phyloP scores from a whole-genome alignment of 1,140 invertebrate genomes.

The Neocloeon triangulifer region DNA sequence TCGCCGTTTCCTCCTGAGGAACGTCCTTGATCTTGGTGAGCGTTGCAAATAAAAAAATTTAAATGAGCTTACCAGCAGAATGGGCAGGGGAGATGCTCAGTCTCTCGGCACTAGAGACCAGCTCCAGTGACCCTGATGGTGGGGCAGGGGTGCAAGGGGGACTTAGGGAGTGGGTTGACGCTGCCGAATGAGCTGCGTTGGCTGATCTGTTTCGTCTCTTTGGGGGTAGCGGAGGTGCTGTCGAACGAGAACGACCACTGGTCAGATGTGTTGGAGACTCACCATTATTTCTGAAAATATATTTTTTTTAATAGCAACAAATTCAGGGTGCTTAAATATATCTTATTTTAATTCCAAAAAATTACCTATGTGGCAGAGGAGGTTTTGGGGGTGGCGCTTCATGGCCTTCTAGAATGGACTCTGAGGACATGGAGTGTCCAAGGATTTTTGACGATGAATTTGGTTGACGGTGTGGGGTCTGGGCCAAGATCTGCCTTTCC shows the following conservation, averaged over 20 bases:
- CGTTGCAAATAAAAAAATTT: no score
- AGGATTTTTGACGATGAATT: constrained; percentile 23
- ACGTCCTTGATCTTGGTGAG: no score
- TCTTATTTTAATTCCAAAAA: neutral
- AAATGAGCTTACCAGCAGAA: no score
- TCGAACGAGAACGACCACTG: no score
- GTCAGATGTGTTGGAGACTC: no score
- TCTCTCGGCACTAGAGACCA: neutral
- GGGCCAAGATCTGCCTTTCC: constrained; percentile 41
- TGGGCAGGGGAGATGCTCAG: neutral
- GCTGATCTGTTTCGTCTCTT: constrained; percentile 32
- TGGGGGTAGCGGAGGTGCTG: constrained; percentile 49
- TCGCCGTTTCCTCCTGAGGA: no score
- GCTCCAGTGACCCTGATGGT: neutral
- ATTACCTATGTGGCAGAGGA: constrained; percentile 47
- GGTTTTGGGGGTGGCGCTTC: constrained; percentile 62
- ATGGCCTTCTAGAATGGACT: constrained; percentile 34
- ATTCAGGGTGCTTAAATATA: no score
- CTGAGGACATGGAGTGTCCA: constrained; percentile 47
- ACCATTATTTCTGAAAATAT: no score
- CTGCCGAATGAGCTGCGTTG: no score
- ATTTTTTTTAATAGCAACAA: no score
- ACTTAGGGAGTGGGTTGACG: no score
- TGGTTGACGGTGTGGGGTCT: constrained; percentile 18
- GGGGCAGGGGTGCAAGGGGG: no score